phyloP scores from a whole-genome alignment of 2,113 vertebrate species.

The Scatophagus argus region DNA sequence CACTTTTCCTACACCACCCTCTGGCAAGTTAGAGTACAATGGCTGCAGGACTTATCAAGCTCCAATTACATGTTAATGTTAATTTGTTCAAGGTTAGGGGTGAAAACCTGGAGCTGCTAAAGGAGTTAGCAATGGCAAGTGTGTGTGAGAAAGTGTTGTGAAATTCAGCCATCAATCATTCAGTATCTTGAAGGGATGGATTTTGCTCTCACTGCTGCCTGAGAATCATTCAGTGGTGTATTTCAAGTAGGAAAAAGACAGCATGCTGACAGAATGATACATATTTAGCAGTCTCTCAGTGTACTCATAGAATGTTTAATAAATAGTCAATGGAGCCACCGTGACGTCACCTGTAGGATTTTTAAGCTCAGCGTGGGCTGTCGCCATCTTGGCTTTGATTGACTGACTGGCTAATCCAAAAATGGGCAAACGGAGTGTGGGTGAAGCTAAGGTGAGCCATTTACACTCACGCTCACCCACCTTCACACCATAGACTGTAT shows the following conservation, averaged over 20 bases:
- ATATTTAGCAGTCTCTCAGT: background rate
- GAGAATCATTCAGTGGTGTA: slow-evolving; percentile 22
- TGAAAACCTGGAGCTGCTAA: background rate
- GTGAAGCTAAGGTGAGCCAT: too few species aligned
- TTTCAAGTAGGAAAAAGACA: slow-evolving; percentile 12
- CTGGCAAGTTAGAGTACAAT: slow-evolving; percentile 33
- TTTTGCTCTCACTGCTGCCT: slow-evolving; percentile 25
- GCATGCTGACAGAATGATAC: slow-evolving; percentile 15
- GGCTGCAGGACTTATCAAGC: slow-evolving; percentile 38
- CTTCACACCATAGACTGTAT: too few species aligned
- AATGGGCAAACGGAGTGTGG: too few species aligned
- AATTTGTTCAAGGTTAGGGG: slow-evolving; percentile 46
- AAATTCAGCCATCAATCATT: slow-evolving; percentile 44
- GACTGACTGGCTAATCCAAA: too few species aligned
- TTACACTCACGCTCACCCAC: too few species aligned
- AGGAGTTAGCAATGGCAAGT: background rate
- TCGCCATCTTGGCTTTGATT: too few species aligned
- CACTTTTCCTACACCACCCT: slow-evolving; percentile 47
- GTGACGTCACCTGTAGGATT: too few species aligned
- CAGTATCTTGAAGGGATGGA: background rate
- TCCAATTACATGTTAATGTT: slow-evolving; percentile 67
- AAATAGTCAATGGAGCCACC: too few species aligned
- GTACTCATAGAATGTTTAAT: too few species aligned
- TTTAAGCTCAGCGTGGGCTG: too few species aligned
- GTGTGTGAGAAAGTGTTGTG: slow-evolving; percentile 4